Conservation (phyloP, 2,113 vertebrate species). For the Drymodes brunneopygia region DNA sequence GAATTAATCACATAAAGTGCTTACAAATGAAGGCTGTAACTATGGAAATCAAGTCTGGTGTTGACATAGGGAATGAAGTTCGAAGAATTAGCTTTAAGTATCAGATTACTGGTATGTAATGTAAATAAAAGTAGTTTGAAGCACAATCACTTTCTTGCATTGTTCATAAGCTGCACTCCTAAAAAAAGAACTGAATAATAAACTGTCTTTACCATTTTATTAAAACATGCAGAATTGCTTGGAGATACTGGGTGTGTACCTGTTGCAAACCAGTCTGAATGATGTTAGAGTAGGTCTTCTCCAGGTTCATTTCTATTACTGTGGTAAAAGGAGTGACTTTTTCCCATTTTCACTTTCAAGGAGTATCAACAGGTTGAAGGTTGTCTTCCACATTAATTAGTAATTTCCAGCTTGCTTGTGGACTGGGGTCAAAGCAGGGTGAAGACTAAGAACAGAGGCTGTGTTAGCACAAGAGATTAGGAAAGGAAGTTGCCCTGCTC, state of each 20-base stretch:
- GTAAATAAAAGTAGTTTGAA: slow-evolving; percentile 53
- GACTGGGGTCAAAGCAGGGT: background rate
- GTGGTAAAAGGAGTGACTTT: background rate
- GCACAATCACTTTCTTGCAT: slow-evolving; percentile 61
- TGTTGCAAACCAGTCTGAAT: background rate
- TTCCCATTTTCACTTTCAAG: background rate
- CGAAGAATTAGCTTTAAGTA: slow-evolving; percentile 39
- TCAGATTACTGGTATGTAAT: slow-evolving; percentile 27
- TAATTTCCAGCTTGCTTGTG: background rate
- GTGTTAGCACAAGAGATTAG: background rate
- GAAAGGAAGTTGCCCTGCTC: background rate
- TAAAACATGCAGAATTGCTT: background rate
- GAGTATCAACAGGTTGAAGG: background rate
- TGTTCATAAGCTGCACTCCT: slow-evolving; percentile 20
- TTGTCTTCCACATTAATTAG: background rate
- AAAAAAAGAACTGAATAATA: background rate
- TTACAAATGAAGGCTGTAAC: slow-evolving; percentile 13
- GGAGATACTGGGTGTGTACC: background rate
- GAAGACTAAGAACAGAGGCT: background rate
- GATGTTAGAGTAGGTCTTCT: background rate
- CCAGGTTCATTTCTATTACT: background rate
- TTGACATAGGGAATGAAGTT: slow-evolving; percentile 2
- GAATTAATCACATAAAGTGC: background rate
- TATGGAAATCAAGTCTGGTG: background rate
- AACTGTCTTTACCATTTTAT: background rate